Evolutionary conservation across 1,140 invertebrate genomes (phyloP), one percentile per base, ranked within the genome.

Genomic region (Papilio helenus): DNA sequence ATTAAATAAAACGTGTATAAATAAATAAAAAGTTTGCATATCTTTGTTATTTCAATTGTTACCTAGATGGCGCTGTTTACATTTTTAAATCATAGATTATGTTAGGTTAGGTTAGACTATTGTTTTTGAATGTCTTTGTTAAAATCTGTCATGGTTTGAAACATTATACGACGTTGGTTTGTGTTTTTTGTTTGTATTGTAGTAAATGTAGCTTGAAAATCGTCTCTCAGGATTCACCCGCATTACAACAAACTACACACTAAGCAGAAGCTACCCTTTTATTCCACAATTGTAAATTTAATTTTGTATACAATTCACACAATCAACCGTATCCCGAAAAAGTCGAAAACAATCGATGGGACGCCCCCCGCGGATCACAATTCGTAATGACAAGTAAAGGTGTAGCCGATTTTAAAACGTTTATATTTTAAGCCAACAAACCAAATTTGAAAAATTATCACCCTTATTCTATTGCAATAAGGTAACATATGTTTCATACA

Each of bases 221-320:
- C 68, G 55, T 72, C 79, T 85, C 87, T 85, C 81, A 81, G 81
- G 79, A 76, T 80, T 86, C 86, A 73, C 88, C 85, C 85, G 83
- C 82, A 85, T 84, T 80, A 84, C 83, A 83, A 87, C 83, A 76
- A 73, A 85, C 83, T 84, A 85, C 87, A 87, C 83, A 85, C 81
- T 87, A 86, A 88, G 86, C 86, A 90, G 88, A 90, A 92, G 89
- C 86, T 81, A 87, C 82, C 83, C 86, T 85, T 85, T 90, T 88
- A 61, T 61, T 74, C 79, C 55, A 88, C 89, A 91, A 90, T 85
- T 87, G 83, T 86, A 82, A 87, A 86, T 87, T 85, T 86, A 87
- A 89, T 89, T 90, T 83, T 34, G 82, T 85, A 85, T 84, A 85
- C 83, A 87, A 88, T 86, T 51, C 76, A 85, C 72, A 85, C 85